Evolutionary conservation across 2,113 vertebrate genomes (phyloP).

Genomic region (Phylloscopus trochilus): DNA sequence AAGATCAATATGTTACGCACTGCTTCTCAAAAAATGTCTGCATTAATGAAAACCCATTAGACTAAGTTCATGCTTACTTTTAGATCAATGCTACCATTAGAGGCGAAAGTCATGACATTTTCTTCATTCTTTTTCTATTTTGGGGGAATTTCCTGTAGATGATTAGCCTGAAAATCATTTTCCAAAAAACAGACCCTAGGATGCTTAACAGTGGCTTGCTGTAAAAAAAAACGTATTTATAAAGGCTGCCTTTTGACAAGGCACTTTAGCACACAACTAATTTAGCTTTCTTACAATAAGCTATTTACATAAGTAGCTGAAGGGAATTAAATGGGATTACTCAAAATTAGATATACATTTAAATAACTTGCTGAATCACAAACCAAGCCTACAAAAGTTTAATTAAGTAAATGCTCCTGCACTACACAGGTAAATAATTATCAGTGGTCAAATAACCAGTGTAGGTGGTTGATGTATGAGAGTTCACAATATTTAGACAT

Average conservation of each 20-base stretch:
- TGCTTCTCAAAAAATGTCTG: not conserved
- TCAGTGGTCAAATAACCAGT: not conserved
- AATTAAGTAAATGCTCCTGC: not conserved
- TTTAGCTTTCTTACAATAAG: not conserved
- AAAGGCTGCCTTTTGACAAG: not conserved
- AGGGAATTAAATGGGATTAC: not conserved
- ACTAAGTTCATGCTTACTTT: not conserved
- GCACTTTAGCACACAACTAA: not conserved
- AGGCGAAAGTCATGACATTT: constrained; percentile 33
- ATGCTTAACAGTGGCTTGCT: not conserved
- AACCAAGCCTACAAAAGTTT: not conserved
- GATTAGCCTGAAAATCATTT: not conserved
- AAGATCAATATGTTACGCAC: not conserved
- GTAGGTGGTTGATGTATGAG: not conserved
- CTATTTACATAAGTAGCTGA: not conserved
- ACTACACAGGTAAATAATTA: not conserved
- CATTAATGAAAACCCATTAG: not conserved
- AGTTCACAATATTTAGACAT: not conserved
- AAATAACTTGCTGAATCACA: not conserved
- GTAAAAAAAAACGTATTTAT: not conserved
- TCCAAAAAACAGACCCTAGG: not conserved
- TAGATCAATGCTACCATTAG: not conserved
- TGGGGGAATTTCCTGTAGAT: not conserved
- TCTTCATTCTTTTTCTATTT: constrained; percentile 35
- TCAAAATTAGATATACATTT: not conserved